Conservation (phyloP, 2,113 vertebrate genomes). For the Rhadina sibilatrix region DNA sequence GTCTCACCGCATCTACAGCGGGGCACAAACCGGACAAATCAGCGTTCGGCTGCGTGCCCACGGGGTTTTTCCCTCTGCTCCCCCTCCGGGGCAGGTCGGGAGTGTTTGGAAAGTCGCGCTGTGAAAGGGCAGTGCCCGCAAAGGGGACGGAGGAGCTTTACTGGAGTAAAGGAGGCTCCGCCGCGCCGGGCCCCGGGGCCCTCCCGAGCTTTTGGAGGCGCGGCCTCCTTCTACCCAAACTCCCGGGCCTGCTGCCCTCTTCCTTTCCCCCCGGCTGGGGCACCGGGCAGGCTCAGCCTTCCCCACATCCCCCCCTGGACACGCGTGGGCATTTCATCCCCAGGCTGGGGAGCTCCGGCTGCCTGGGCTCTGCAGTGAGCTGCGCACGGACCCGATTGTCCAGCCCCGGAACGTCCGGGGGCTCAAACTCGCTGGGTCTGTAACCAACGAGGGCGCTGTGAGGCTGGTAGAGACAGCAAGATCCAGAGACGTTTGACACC, state of each 20-base stretch:
- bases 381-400: background rate
- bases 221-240: background rate
- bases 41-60: fast-evolving
- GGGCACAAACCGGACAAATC: background rate
- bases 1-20: fast-evolving
- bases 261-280: no score
- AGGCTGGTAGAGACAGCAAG: background rate
- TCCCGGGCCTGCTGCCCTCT: fast-evolving
- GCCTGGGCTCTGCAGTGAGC: background rate
- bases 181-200: fast-evolving
- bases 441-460: fast-evolving
- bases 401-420: fast-evolving
- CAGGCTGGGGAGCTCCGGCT: fast-evolving
- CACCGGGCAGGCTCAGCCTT: fast-evolving
- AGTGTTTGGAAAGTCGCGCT: fast-evolving
- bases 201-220: background rate
- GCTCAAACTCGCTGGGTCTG: background rate
- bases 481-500: no score
- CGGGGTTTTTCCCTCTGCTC: no score
- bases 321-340: no score
- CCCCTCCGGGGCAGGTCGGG: no score
- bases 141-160: background rate
- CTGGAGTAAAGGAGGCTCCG: fast-evolving
- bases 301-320: background rate
- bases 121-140: fast-evolving